phyloP scores from a whole-genome alignment of 2,113 vertebrate species.

The Engraulis encrasicolus region DNA sequence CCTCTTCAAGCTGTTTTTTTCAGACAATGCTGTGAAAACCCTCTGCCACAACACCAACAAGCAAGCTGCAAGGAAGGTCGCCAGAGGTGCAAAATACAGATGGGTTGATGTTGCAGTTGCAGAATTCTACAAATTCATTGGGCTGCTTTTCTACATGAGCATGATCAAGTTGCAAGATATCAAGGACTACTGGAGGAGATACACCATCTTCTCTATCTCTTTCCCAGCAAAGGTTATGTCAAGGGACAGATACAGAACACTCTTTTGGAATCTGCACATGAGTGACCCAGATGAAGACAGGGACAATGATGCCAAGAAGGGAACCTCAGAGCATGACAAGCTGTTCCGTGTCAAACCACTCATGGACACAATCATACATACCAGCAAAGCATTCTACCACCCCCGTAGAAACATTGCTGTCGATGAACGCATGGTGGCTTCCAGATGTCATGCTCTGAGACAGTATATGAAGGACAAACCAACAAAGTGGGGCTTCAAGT shows the following conservation, averaged over 20 bases:
- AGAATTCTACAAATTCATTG: neutral
- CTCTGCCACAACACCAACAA: neutral
- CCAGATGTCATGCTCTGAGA: too few relatives aligned
- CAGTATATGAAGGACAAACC: too few relatives aligned
- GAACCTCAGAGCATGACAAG: conserved; percentile 17
- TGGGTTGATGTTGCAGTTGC: neutral
- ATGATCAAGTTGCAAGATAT: neutral
- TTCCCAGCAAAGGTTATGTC: neutral
- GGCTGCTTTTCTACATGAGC: neutral
- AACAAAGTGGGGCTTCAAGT: conserved; percentile 39
- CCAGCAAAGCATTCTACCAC: conserved; percentile 30
- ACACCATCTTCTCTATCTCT: neutral
- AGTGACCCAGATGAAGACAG: conserved; percentile 30
- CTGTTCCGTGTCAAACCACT: conserved; percentile 27
- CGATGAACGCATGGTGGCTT: too few relatives aligned
- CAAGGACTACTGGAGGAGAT: neutral
- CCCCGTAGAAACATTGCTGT: neutral
- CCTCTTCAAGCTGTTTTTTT: too few relatives aligned
- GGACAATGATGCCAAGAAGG: conserved; percentile 18
- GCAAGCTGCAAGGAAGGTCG: neutral
- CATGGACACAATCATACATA: neutral
- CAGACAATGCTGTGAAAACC: too few relatives aligned
- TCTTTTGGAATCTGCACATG: conserved; percentile 36
- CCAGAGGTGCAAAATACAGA: neutral
- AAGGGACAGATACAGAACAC: conserved; percentile 2